A percentile compares a stretch with the other conserved stretches of the same genome.
phyloP scores from a whole-genome alignment of 2,888 invertebrate genomes.

The Acholoe squamosa region DNA sequence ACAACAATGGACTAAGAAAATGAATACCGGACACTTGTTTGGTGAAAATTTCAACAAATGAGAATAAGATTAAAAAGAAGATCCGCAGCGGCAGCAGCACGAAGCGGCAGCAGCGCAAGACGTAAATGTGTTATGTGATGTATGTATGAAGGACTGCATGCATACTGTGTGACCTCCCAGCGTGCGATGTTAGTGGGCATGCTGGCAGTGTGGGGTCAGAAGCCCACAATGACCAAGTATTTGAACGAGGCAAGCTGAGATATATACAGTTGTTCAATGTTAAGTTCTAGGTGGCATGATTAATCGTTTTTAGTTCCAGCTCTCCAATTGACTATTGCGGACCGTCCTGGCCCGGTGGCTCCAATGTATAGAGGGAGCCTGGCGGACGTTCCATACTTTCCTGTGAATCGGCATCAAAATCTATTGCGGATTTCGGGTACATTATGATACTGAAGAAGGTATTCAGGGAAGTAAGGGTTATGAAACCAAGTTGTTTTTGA shows the following conservation, averaged over 20 bases:
- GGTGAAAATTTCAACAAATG: background rate
- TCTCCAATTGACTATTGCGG: conserved; percentile 61
- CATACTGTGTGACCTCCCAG: background rate
- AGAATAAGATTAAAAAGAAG: background rate
- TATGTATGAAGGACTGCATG: conserved; percentile 46
- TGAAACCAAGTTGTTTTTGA: conserved; percentile 55
- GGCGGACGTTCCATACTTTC: conserved; percentile 57
- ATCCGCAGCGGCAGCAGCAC: background rate
- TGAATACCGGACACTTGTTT: conserved; percentile 46
- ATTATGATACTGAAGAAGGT: conserved; percentile 49
- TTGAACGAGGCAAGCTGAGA: conserved; percentile 45
- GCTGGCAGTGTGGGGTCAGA: background rate
- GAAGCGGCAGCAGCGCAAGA: conserved; percentile 30
- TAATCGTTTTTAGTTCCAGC: conserved; percentile 59
- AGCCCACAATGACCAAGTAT: conserved; percentile 14
- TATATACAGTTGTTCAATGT: conserved; percentile 60
- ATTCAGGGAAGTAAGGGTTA: conserved; percentile 60
- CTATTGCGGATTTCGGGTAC: conserved; percentile 54
- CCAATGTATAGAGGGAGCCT: conserved; percentile 51
- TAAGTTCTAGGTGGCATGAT: conserved; percentile 62
- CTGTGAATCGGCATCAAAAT: conserved; percentile 65
- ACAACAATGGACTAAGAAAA: conserved; percentile 42
- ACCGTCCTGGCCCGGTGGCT: conserved; percentile 48
- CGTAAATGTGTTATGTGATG: conserved; percentile 24
- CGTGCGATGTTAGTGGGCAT: background rate